Conservation (phyloP, 1,140 invertebrate genomes). For the Brachionus paranguensis region DNA sequence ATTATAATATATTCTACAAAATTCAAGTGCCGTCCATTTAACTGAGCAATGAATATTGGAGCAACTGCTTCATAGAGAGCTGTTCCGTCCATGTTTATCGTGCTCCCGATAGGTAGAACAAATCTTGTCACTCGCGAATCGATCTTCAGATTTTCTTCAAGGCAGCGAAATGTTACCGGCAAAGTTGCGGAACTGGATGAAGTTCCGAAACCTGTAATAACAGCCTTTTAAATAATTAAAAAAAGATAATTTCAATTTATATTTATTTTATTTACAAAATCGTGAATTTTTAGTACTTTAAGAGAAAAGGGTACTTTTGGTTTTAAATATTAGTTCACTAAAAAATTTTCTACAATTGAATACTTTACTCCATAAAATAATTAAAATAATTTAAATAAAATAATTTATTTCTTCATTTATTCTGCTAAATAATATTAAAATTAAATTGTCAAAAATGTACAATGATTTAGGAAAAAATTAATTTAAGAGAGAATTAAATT, state of each 20-base stretch:
- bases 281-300: too few species aligned
- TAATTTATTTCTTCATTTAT: too few species aligned
- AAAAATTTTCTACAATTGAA: too few species aligned
- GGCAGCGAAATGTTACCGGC: slow-evolving; percentile 42
- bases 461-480: too few species aligned
- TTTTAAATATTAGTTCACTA: too few species aligned
- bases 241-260: background rate
- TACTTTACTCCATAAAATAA: too few species aligned
- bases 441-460: too few species aligned
- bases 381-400: too few species aligned
- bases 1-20: slow-evolving; percentile 66
- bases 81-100: slow-evolving; percentile 61
- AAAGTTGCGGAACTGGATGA: slow-evolving; percentile 47
- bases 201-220: slow-evolving; percentile 62
- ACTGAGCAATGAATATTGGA: slow-evolving; percentile 67
- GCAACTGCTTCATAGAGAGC: slow-evolving; percentile 61
- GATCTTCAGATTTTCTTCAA: slow-evolving; percentile 41
- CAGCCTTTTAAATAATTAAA: slow-evolving; percentile 61
- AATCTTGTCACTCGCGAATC: slow-evolving; percentile 46
- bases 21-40: slow-evolving; percentile 60
- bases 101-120: slow-evolving; percentile 55
- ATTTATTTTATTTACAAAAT: too few species aligned
- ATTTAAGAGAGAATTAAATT: too few species aligned
- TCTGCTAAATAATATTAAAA: too few species aligned
- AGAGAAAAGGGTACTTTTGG: too few species aligned